Percentiles rank a stretch among this genome's conserved stretches.
Evolutionary conservation across 2,113 vertebrate species (phyloP).

Genomic region (Gymnorhina tibicen): DNA sequence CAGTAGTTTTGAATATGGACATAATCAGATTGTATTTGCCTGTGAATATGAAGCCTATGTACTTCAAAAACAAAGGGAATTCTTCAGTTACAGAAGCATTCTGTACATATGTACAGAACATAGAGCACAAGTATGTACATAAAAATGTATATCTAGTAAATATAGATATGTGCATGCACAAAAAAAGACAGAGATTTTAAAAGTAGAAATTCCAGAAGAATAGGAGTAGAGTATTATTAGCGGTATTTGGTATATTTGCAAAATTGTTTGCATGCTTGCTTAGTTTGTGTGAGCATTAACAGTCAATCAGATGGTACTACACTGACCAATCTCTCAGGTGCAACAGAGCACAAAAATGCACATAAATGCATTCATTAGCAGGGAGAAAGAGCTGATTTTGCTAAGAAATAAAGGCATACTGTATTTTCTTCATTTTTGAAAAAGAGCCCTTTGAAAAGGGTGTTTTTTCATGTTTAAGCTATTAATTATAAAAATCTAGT

Average conservation of each 20-base stretch:
- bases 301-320: neutral
- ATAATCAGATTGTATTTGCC: neutral
- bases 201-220: neutral
- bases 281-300: neutral
- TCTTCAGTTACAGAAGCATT: neutral
- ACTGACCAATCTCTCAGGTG: neutral
- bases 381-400: neutral
- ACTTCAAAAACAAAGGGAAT: neutral
- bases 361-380: neutral
- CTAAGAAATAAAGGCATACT: neutral
- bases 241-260: neutral
- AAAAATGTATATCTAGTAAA: neutral
- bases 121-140: neutral
- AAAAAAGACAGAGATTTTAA: neutral
- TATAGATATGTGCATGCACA: neutral
- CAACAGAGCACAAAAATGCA: neutral
- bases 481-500: neutral
- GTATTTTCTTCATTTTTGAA: neutral
- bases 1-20: neutral
- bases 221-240: neutral
- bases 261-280: neutral
- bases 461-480: neutral
- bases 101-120: neutral
- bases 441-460: accelerated
- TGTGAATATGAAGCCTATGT: neutral